phyloP scores from a whole-genome alignment of 2,888 invertebrate species.

The Nephrotoma appendiculata region DNA sequence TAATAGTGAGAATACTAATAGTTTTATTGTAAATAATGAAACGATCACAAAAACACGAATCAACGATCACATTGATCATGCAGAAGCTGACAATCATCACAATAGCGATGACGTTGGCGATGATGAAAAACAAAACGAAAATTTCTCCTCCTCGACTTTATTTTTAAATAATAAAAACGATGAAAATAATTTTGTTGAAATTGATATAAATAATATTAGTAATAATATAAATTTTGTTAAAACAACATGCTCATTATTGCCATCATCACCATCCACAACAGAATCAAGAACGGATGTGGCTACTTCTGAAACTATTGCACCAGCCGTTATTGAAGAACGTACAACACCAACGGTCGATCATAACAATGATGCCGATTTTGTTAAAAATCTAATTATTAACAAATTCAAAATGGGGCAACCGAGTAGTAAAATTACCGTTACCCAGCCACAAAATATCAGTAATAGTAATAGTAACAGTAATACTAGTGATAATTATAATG shows the following conservation, averaged over 20 bases:
- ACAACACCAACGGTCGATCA: not conserved
- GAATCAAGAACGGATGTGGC: not conserved
- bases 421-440: not conserved
- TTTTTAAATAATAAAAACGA: not conserved
- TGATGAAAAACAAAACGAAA: not conserved
- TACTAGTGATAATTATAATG: not conserved
- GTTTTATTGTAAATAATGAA: not conserved
- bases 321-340: not conserved
- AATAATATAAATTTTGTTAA: not conserved
- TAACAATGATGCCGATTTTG: constrained; percentile 4
- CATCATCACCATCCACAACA: not conserved
- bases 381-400: not conserved
- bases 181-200: not conserved
- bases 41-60: not conserved
- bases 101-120: not conserved
- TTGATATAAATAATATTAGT: not conserved
- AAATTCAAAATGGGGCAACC: not conserved
- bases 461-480: not conserved
- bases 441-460: not conserved
- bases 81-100: not conserved
- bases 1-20: not conserved
- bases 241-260: not conserved
- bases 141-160: not conserved
- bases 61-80: not conserved
- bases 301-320: not conserved